phyloP scores from a whole-genome alignment of 2,888 invertebrate genomes.

The Mantis religiosa region DNA sequence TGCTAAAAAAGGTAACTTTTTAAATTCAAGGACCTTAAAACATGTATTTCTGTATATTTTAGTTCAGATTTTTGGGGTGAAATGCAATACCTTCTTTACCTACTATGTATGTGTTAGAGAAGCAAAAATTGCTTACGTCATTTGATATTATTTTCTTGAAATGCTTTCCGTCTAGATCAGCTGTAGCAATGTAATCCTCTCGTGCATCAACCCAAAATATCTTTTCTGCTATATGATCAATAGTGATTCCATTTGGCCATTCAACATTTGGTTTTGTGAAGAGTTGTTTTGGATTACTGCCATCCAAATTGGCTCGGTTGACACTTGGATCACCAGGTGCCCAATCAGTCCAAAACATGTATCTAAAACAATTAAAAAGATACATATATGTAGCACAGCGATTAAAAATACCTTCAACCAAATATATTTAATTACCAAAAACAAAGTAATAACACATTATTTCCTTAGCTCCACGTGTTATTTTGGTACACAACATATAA shows the following conservation, averaged over 20 bases:
- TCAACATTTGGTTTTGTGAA: slow-evolving; percentile 64
- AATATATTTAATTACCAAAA: no score
- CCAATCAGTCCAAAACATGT: slow-evolving; percentile 86
- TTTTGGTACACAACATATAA: no score
- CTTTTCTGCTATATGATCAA: slow-evolving; percentile 75
- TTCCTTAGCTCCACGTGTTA: no score
- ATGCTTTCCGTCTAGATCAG: slow-evolving; percentile 64
- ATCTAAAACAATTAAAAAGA: slow-evolving; percentile 38
- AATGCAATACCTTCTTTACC: no score
- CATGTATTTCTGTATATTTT: no score
- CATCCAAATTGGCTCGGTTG: slow-evolving; percentile 75
- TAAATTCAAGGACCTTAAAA: no score
- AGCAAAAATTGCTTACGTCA: slow-evolving; percentile 40
- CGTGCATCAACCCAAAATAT: slow-evolving; percentile 87
- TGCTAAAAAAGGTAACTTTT: no score
- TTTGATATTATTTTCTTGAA: slow-evolving; percentile 64
- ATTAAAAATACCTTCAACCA: no score
- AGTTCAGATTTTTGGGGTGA: no score
- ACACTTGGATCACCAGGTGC: slow-evolving; percentile 71
- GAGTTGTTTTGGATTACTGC: slow-evolving; percentile 60
- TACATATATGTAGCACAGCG: background rate
- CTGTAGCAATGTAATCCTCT: slow-evolving; percentile 74
- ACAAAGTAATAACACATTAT: no score
- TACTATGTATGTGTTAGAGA: no score
- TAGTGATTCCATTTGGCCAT: slow-evolving; percentile 84